These are phyloP conservation scores for Heterodera schachtii DNA, from an alignment of 1,140 invertebrate species.

Conservation along the genomic window DNA sequence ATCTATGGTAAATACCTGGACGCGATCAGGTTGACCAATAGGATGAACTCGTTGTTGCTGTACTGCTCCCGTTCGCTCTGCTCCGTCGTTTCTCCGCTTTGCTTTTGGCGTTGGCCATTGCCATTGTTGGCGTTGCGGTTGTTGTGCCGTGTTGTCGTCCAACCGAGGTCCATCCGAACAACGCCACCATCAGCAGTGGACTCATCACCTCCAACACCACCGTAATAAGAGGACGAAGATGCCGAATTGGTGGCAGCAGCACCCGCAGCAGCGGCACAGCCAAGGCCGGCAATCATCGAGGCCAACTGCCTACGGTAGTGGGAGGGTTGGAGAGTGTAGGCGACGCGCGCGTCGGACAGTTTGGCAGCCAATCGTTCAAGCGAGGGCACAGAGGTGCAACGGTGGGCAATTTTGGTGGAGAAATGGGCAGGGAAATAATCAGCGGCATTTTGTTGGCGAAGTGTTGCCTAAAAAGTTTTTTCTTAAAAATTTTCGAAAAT, in stretches of 20 bases:
- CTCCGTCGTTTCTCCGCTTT: background rate
- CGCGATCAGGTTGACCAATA: conserved; percentile 51
- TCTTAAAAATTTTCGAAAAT: too few species aligned
- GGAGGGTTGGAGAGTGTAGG: conserved; percentile 41
- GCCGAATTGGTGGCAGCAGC: too few species aligned
- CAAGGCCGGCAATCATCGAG: conserved; percentile 25
- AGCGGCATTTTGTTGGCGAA: background rate
- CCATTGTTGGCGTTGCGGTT: too few species aligned
- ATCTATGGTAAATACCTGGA: too few species aligned
- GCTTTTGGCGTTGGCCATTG: background rate
- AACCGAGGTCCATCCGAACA: conserved; percentile 53
- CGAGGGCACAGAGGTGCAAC: conserved; percentile 13
- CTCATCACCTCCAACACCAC: background rate
- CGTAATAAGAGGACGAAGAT: too few species aligned
- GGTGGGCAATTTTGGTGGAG: background rate
- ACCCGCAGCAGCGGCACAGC: background rate
- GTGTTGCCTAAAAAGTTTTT: background rate
- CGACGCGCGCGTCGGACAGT: background rate
- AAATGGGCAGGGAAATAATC: background rate
- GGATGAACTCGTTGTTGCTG: conserved; percentile 46
- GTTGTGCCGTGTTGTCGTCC: conserved; percentile 35
- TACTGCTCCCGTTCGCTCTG: background rate
- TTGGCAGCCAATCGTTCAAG: conserved; percentile 20
- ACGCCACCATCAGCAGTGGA: conserved; percentile 3
- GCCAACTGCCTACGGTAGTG: conserved; percentile 26